Base-by-base conservation (phyloP, 2,888 invertebrate species). In the Meiosimyza decipiens region DNA sequence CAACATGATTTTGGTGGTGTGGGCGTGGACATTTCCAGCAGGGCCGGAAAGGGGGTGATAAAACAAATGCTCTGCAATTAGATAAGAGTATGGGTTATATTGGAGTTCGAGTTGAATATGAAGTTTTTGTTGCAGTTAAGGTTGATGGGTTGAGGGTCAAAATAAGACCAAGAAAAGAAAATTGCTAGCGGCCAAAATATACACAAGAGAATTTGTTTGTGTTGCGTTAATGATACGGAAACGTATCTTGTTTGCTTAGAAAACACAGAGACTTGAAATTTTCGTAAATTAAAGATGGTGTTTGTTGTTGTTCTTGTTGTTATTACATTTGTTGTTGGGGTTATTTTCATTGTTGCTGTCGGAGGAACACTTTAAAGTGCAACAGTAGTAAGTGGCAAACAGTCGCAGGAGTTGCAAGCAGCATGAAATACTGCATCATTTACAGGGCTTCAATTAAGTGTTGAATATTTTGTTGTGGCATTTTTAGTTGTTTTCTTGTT, bases 121-220 rank as follows among this genome's bases (percentile, higher is more conserved):
- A 40, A 40, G 60, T 22, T 28, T 15, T 28, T 3, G 15, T 15
- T 3, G 59, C 13, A 7, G 59, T 22, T 13, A 15, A 22, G 3
- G 60, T 28, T 16, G 59, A n/a, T 55, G 11, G 15, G 16, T 59
- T 65, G 65, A 66, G 54, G 18, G 40, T 51, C 12, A 65, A 40
- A 40, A 52, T 51, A 28, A 66, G 55, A 54, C 66, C 52, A 40
- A 54, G 66, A 40, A 70, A 63, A 54, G 54, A 54, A 70, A 70
- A 70, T 28, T 54, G 70, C 70, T 54, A 13, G 33, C 52, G 63
- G 62, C 22, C 54, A 70, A 54, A 70, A 40, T 63, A 63, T 11
- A 68, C 68, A 70, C 60, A 62, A 40, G 40, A 40, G 40, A 40
- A 40, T 40, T 40, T 40, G 40, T 40, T 40, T 40, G 40, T 40